phyloP scores from a whole-genome alignment of 2,888 invertebrate species.

The Sthenelais limicola region DNA sequence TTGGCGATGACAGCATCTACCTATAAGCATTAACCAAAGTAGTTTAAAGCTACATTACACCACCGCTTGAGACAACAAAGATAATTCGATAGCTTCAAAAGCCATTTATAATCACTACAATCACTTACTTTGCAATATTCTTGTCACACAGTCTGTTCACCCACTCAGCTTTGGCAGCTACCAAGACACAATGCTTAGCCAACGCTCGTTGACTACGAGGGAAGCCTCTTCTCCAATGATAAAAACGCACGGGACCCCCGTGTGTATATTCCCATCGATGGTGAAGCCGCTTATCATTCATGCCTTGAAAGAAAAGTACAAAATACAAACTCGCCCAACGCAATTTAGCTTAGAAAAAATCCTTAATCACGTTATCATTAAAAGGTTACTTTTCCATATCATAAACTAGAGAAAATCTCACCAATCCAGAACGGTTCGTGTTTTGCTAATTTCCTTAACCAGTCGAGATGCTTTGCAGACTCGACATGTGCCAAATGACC shows the following conservation, averaged over 20 bases:
- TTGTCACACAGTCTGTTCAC: slow-evolving; percentile 67
- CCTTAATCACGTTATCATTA: too few relatives aligned
- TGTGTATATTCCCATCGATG: slow-evolving; percentile 64
- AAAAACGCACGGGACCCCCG: slow-evolving; percentile 57
- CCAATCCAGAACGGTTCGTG: slow-evolving; percentile 69
- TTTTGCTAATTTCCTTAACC: slow-evolving; percentile 60
- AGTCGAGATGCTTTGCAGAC: slow-evolving; percentile 60
- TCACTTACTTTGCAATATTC: slow-evolving; percentile 60
- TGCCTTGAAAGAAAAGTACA: slow-evolving; percentile 55
- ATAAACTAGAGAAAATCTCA: slow-evolving; percentile 46
- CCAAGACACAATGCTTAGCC: slow-evolving; percentile 66
- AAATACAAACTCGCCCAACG: slow-evolving; percentile 60
- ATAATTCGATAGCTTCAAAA: too few relatives aligned
- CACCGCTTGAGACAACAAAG: too few relatives aligned
- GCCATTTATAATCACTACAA: neutral
- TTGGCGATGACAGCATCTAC: too few relatives aligned
- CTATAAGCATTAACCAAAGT: too few relatives aligned
- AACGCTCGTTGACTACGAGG: slow-evolving; percentile 52
- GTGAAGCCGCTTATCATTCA: slow-evolving; percentile 61
- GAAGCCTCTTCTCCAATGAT: slow-evolving; percentile 63
- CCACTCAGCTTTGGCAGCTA: slow-evolving; percentile 63
- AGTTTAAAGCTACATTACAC: too few relatives aligned
- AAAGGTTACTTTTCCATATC: too few relatives aligned
- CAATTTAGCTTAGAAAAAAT: neutral
- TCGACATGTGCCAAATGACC: slow-evolving; percentile 64